These are phyloP conservation scores for Platichthys flesus DNA, from an alignment of 2,113 vertebrate genomes.

Conservation along the genomic window DNA sequence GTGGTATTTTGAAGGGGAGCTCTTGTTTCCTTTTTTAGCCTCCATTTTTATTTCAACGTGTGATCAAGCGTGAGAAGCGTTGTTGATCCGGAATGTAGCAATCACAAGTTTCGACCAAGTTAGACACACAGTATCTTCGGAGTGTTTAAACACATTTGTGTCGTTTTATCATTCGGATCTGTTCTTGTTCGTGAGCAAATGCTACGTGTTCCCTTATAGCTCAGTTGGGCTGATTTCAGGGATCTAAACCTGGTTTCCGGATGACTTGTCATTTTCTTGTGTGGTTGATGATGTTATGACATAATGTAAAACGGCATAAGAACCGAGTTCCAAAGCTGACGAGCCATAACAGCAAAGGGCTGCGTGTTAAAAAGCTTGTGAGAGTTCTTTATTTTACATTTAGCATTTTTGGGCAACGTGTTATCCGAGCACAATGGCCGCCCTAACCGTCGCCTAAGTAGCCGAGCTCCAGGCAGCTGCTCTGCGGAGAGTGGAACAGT, in stretches of 20 bases:
- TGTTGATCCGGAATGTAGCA: conserved; percentile 27
- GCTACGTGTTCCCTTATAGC: neutral
- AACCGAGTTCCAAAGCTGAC: neutral
- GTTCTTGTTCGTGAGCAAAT: neutral
- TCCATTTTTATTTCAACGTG: conserved; percentile 78
- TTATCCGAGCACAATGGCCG: conserved; percentile 42
- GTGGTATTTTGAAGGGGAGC: conserved; percentile 82
- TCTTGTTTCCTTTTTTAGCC: conserved; percentile 85
- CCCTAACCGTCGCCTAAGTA: conserved; percentile 20
- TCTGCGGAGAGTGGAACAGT: conserved; percentile 23
- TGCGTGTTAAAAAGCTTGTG: neutral
- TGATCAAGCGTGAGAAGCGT: conserved; percentile 23
- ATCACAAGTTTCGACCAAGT: conserved; percentile 38
- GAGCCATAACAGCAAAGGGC: neutral
- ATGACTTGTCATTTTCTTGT: conserved; percentile 3
- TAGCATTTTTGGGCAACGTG: neutral
- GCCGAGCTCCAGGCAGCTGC: conserved; percentile 17
- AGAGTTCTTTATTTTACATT: neutral
- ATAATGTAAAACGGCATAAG: neutral
- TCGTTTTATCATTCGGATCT: neutral
- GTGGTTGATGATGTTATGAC: neutral
- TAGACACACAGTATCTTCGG: neutral
- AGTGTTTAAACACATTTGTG: neutral
- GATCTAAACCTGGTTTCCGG: neutral
- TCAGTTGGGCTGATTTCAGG: neutral